Evolutionary conservation across 2,113 vertebrate species (phyloP), one percentile per base, ranked within the genome.

Genomic region (Columbina picui): DNA sequence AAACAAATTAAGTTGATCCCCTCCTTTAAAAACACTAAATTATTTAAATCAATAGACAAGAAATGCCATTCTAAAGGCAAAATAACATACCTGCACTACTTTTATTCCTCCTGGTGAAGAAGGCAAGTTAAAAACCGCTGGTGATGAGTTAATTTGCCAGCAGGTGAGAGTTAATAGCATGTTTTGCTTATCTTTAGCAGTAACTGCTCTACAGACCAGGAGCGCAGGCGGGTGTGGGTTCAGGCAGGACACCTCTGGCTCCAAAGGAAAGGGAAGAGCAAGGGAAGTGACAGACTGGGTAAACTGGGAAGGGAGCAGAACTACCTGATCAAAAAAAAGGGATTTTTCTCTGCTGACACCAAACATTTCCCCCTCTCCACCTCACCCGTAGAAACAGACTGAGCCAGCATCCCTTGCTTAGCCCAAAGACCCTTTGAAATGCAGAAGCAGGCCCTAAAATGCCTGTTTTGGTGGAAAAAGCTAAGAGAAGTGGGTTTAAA

Each of bases 11-110:
- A 89, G 83, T 55, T 26, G 6, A 70, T 96, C 87, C 57, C 41
- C 63, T 91, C 71, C 27, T 83, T 94, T 94, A 74, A 89, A 94
- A 96, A 91, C 30, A 30, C 73, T 96, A 16, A 96, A 96, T 88
- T 83, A 89, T 84, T 94, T 77, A 71, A 38, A 92, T 53, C 53
- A 81, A 92, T 77, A 84, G 63, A 45, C 68, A 91, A 73, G 45
- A 84, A 96, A 89, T 55, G 25, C 65, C 27, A 75, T 47, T 94
- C 70, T 57, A 27, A 94, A 93, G 27, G 64, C 38, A 86, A 94
- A 89, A 69, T 45, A 93, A 87, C 1, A 0, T 25, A 78, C 81
- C 75, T 84, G 30, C 84, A 45, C 30, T 71, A 34, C 36, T 92
- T 84, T 74, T 63, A 53, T 23, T 80, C 38, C 61, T 94, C 67